Base-by-base conservation (phyloP, 1,140 invertebrate species). In the Lordiphosa collinella region DNA sequence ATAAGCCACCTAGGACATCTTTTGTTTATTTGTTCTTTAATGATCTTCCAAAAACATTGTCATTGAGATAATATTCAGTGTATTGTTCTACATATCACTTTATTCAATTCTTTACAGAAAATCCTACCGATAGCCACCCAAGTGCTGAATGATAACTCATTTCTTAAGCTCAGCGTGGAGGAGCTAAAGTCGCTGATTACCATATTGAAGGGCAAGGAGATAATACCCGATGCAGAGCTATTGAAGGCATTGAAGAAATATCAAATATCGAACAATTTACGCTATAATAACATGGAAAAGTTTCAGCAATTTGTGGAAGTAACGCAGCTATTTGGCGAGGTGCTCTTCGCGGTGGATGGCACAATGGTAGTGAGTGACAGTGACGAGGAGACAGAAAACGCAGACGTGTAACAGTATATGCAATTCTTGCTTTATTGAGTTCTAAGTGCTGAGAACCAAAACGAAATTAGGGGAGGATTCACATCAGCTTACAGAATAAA, bases 241-340 rank as follows among this genome's bases (percentile, higher is more conserved):
- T 22, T 74, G 10, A 0, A 14, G 1, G 47, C 71, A 0, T 13
- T 78, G 3, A 63, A 54, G 10, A 63, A 62, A 8, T 78, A 78
- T 48, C 72, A 78, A 34, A 5, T 53, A 2, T 52, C 8, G 7
- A 75, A 78, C 18, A 43, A 67, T 8, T 3, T 78, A 6, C 36
- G 55, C 11, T 78, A 67, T 16, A 12, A 41, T 1, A 44, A 78
- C 25, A 78, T 76, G 72, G 31, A 36, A 0, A 37, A 18, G 2
- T 78, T 76, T 37, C 67, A 63, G 31, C 11, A 63, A 12, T 76
- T 78, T 31, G 67, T 76, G 6, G 47, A 71, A 5, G 55, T 71
- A 0, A 59, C 67, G 1, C 63, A 55, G 5, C 11, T 72, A 0
- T 65, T 79, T 29, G 43, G 12, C 0, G 7, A 52, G 0, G 18